Evolutionary conservation across 2,113 vertebrate species (phyloP).

Genomic region (Cyphotilapia sp.): DNA sequence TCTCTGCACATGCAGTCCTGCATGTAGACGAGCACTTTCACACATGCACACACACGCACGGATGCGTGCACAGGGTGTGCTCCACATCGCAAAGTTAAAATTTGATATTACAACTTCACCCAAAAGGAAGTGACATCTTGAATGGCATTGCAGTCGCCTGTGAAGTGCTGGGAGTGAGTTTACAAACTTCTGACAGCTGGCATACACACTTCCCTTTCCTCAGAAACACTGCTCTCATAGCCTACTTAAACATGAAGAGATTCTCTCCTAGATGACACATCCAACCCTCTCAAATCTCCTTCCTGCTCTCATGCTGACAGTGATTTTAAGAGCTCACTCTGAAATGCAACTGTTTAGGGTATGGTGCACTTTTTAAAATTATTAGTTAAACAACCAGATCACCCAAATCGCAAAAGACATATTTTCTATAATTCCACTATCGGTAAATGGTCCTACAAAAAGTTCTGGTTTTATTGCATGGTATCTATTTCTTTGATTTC

Average conservation of each 20-base stretch:
- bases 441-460: neutral
- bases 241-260: conserved; percentile 6
- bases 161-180: conserved; percentile 49
- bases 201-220: neutral
- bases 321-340: neutral
- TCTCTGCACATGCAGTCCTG: neutral
- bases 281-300: neutral
- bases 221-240: conserved; percentile 4
- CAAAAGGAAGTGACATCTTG: conserved; percentile 58
- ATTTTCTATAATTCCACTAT: neutral
- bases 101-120: conserved; percentile 60
- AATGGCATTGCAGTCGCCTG: conserved; percentile 34
- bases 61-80: conserved; percentile 7
- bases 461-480: neutral
- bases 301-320: neutral
- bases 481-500: neutral
- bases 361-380: neutral
- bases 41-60: neutral
- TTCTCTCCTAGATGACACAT: conserved; percentile 1
- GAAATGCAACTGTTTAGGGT: neutral
- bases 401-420: neutral
- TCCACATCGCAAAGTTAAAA: conserved; percentile 56
- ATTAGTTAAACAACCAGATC: neutral
- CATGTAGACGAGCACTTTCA: neutral
- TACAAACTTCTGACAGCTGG: conserved; percentile 53